Evolutionary conservation across 1,140 invertebrate species (phyloP).

Genomic region (Cotesia chilonis): DNA sequence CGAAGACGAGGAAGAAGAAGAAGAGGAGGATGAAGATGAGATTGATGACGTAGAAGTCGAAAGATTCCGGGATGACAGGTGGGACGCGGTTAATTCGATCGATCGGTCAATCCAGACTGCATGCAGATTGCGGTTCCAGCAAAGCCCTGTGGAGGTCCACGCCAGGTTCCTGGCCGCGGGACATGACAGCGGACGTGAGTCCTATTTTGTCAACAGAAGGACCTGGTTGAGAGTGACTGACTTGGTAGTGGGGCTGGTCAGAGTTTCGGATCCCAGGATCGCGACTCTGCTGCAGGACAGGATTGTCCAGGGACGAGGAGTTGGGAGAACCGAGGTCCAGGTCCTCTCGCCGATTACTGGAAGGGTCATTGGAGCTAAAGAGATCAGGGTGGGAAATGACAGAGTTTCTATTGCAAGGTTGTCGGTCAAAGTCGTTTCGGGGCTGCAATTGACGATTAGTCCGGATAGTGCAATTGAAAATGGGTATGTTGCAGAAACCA

Average conservation of each 20-base stretch:
- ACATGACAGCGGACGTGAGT: constrained; percentile 89
- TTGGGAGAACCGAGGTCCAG: constrained; percentile 92
- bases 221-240: constrained; percentile 91
- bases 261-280: constrained; percentile 89
- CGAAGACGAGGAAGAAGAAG: constrained; percentile 40
- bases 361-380: constrained; percentile 87
- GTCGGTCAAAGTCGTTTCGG: constrained; percentile 88
- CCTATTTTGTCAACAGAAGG: constrained; percentile 87
- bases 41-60: constrained; percentile 41
- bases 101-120: constrained; percentile 57
- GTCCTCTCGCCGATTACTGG: constrained; percentile 92
- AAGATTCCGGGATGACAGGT: constrained; percentile 62
- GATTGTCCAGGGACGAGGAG: constrained; percentile 85
- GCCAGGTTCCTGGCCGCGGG: constrained; percentile 89
- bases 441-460: constrained; percentile 86
- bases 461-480: constrained; percentile 86
- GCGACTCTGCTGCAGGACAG: constrained; percentile 82
- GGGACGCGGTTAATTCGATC: constrained; percentile 65
- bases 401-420: constrained; percentile 85
- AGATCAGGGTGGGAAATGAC: constrained; percentile 90
- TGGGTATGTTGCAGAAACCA: constrained; percentile 89
- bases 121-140: constrained; percentile 88
- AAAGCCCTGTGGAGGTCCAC: constrained; percentile 89
- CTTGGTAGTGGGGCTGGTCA: constrained; percentile 81
- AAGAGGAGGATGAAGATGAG: constrained; percentile 52